Base-by-base conservation (phyloP, 2,113 vertebrate genomes). In the Anser cygnoides region DNA sequence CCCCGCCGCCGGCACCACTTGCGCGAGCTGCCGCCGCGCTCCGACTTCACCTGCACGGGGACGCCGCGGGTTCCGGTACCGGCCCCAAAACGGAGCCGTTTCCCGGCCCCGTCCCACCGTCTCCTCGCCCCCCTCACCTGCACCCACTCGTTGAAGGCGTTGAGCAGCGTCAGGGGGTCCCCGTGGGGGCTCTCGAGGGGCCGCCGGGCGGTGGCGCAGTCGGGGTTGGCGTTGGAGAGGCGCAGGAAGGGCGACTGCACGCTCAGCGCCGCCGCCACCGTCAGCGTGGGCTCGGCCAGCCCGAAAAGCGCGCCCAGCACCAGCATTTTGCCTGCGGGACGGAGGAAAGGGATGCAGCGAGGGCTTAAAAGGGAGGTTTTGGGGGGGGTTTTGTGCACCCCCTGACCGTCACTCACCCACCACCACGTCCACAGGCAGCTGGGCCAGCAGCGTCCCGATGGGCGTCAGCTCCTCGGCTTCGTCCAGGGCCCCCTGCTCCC, bases 381-480 rank as follows among this genome's bases (percentile, higher is more conserved):
- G 3, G 18, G n/a, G 50, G 50, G 50, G 12, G 12, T 7, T 52
- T 25, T 13, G 23, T 2, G 23, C 50, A 26, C 50, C 50, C 50
- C 50, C 23, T 13, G 22, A 13, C 6, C 50, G 9, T 59, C 20
- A 37, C 59, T 97, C 97, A 99, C 99, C 99, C 8, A 99, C 98
- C 84, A 99, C 99, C 31, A 99, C 98, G 1, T 99, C 99, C 37
- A 99, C 99, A 0, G 99, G 99, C 23, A 99, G 97, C 80, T 99
- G 98, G 49, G 99, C 98, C 96, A 99, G 93, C 65, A 99, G 95
- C 35, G 87, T 98, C 39, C 99, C 99, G 1, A 99, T 98, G 25
- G 98, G 98, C 0, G 99, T 99, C 90, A 99, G 97, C 35, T 98
- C 96, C 81, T 98, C 97, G 0, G 68, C 86, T 13, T 76, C 37